Conservation (phyloP, 2,113 vertebrate species). For the Cololabis saira region DNA sequence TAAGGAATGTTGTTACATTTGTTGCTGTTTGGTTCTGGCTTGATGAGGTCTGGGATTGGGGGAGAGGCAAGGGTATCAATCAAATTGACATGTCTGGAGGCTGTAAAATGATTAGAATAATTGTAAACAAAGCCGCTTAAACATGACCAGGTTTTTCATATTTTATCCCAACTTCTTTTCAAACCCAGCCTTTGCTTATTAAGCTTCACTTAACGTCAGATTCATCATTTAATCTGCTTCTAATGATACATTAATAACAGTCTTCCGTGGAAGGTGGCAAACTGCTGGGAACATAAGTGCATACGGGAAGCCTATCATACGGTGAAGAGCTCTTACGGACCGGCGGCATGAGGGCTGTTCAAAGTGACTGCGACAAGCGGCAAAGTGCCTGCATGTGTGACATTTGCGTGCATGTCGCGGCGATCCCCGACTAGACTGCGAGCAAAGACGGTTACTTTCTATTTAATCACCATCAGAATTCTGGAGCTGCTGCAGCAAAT, state of each 20-base stretch:
- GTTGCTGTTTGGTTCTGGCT: slow-evolving; percentile 44
- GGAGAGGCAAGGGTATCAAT: slow-evolving; percentile 66
- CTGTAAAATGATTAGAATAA: slow-evolving; percentile 74
- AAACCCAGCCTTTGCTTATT: slow-evolving; percentile 19
- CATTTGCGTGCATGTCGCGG: slow-evolving; percentile 63
- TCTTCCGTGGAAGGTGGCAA: slow-evolving; percentile 20
- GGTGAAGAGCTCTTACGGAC: slow-evolving; percentile 45
- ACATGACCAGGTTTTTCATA: slow-evolving; percentile 14
- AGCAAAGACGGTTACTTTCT: slow-evolving; percentile 41
- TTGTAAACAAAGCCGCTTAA: slow-evolving; percentile 64
- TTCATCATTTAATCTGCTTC: slow-evolving; percentile 51
- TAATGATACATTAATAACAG: slow-evolving; percentile 65
- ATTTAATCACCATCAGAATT: slow-evolving; percentile 66
- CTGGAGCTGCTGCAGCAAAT: slow-evolving; percentile 48
- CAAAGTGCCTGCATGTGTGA: slow-evolving; percentile 54
- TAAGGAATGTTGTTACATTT: slow-evolving; percentile 56
- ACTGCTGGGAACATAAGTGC: slow-evolving; percentile 47
- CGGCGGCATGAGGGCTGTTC: slow-evolving; percentile 28
- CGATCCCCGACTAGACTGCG: slow-evolving; percentile 51
- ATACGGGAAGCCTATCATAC: slow-evolving; percentile 30
- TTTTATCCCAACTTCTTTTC: slow-evolving; percentile 35
- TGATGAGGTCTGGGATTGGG: slow-evolving; percentile 74
- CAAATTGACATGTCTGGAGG: slow-evolving; percentile 65
- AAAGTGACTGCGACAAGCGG: slow-evolving; percentile 43
- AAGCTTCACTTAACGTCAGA: slow-evolving; percentile 46